phyloP scores from a whole-genome alignment of 2,888 invertebrate species.

The Siphlonurus alternatus region DNA sequence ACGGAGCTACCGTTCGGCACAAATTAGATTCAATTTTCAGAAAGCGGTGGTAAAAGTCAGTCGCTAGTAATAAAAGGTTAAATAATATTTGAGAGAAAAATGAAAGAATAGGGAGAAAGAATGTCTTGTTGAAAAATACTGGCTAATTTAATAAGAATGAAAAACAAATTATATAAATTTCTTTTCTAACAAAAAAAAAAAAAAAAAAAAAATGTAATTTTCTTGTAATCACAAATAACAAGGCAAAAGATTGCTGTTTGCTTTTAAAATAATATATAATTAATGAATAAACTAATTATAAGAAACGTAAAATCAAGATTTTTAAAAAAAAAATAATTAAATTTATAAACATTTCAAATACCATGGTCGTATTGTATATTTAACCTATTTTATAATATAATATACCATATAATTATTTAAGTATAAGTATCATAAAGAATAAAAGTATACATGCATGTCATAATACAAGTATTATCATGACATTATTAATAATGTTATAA shows the following conservation, averaged over 20 bases:
- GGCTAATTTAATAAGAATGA: neutral
- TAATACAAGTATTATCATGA: no score
- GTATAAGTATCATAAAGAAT: no score
- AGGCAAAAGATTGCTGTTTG: no score
- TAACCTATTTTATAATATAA: no score
- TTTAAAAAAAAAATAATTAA: no score
- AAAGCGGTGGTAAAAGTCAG: constrained; percentile 16
- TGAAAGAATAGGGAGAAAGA: constrained; percentile 5
- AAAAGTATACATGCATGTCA: no score
- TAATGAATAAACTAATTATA: neutral
- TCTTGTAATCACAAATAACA: no score
- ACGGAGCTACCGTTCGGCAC: no score
- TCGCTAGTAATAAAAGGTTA: constrained; percentile 16
- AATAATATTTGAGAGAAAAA: neutral
- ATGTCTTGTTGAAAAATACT: neutral
- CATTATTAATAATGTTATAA: no score
- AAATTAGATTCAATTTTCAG: constrained; percentile 14
- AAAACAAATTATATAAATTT: neutral
- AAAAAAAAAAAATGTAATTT: neutral
- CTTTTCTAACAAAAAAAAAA: neutral
- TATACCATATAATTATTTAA: no score
- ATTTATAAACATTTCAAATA: no score
- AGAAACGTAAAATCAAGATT: neutral
- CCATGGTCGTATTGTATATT: no score
- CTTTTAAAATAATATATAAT: neutral